Evolutionary conservation across 2,888 invertebrate species (phyloP).

Genomic region (Synergus gifuensis): DNA sequence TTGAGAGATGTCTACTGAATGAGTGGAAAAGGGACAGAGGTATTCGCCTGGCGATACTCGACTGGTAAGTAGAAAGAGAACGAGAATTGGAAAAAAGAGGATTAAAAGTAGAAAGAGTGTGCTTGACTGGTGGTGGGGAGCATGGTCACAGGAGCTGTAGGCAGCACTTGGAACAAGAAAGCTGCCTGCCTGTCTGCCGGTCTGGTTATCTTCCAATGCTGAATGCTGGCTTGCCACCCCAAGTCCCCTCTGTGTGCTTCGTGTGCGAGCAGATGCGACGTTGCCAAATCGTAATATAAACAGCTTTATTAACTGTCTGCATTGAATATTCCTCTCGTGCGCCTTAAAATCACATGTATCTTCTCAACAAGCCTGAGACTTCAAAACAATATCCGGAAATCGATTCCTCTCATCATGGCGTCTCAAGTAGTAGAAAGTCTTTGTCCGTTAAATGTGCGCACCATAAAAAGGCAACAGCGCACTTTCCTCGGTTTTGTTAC

Average conservation of each 20-base stretch:
- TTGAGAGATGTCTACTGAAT: slow-evolving; percentile 46
- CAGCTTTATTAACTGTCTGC: slow-evolving; percentile 60
- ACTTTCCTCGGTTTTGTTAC: slow-evolving; percentile 15
- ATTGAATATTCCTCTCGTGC: slow-evolving; percentile 45
- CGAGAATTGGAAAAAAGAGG: slow-evolving; percentile 48
- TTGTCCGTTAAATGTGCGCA: not conserved
- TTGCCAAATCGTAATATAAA: slow-evolving; percentile 69
- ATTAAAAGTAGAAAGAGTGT: slow-evolving; percentile 48
- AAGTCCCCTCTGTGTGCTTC: slow-evolving; percentile 64
- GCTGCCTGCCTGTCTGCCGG: slow-evolving; percentile 59
- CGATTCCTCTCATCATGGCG: slow-evolving; percentile 43
- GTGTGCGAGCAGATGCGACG: slow-evolving; percentile 67
- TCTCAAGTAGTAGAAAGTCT: slow-evolving; percentile 19
- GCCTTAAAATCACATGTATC: not conserved
- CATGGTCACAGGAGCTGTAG: slow-evolving; percentile 56
- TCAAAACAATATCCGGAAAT: slow-evolving; percentile 2
- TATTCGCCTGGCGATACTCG: slow-evolving; percentile 46
- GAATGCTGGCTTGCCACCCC: slow-evolving; percentile 64
- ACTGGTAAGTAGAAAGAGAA: slow-evolving; percentile 48
- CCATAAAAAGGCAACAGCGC: not conserved
- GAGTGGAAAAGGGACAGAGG: slow-evolving; percentile 53
- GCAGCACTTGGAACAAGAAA: slow-evolving; percentile 69
- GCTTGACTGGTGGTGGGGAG: slow-evolving; percentile 43
- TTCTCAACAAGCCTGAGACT: not conserved
- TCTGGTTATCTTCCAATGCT: slow-evolving; percentile 53